phyloP scores from a whole-genome alignment of 2,113 vertebrate genomes.

The Crocuta crocuta region DNA sequence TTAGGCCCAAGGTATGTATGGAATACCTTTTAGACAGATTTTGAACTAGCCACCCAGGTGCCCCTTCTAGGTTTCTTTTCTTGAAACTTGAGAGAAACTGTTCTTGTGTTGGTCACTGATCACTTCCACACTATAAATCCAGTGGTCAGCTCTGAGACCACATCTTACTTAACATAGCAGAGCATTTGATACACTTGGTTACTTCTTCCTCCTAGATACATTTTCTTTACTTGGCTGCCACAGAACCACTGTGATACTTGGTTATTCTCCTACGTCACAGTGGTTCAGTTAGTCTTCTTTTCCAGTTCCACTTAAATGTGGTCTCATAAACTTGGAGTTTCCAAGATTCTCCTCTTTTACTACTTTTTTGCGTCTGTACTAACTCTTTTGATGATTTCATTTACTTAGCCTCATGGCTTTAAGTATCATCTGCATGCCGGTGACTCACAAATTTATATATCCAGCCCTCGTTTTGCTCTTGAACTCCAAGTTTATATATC shows the following conservation, averaged over 20 bases:
- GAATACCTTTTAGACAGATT: neutral
- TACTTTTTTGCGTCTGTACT: neutral
- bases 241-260: neutral
- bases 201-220: neutral
- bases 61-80: conserved; percentile 23
- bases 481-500: neutral
- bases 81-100: neutral
- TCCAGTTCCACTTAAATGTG: neutral
- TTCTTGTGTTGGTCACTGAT: neutral
- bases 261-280: neutral
- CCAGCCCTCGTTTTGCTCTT: neutral
- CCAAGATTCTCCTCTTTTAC: neutral
- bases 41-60: neutral
- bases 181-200: neutral
- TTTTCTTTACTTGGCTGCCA: neutral
- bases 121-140: neutral
- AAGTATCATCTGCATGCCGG: neutral
- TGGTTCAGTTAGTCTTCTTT: neutral
- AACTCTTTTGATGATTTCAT: neutral
- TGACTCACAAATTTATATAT: neutral
- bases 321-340: neutral
- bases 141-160: neutral
- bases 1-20: neutral
- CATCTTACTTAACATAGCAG: neutral
- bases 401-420: neutral